phyloP scores from a whole-genome alignment of 2,113 vertebrate species.

The Cephalophus harveyi region DNA sequence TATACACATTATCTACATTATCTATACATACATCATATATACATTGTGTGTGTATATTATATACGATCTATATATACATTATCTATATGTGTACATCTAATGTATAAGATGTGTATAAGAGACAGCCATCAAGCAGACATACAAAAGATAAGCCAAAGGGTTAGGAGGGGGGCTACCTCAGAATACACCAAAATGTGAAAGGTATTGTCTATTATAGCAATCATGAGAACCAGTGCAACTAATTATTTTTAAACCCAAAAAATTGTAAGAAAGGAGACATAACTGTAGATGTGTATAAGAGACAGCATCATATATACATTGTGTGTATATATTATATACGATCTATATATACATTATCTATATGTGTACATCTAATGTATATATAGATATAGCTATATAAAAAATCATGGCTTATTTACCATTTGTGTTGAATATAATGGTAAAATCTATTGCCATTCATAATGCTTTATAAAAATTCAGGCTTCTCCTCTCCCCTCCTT shows the following conservation, averaged over 20 bases:
- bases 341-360: background rate
- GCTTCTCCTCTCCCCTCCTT: background rate
- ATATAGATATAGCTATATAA: background rate
- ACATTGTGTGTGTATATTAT: background rate
- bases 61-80: background rate
- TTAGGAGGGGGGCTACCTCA: background rate
- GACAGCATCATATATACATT: no score
- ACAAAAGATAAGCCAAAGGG: slow-evolving; percentile 15
- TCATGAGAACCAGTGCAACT: background rate
- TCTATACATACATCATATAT: background rate
- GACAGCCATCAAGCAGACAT: background rate
- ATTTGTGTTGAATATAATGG: slow-evolving; percentile 12
- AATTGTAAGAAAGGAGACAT: no score
- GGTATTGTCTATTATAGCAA: background rate
- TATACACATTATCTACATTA: background rate
- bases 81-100: background rate
- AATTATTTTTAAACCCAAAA: slow-evolving; percentile 6
- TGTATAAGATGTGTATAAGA: no score
- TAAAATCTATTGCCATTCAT: background rate
- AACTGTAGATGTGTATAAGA: no score
- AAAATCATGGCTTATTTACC: background rate
- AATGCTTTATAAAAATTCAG: background rate
- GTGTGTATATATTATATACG: background rate
- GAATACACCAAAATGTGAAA: slow-evolving; percentile 31
- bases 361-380: background rate